Conservation (phyloP, 2,113 vertebrate species). For the Mellivora capensis region DNA sequence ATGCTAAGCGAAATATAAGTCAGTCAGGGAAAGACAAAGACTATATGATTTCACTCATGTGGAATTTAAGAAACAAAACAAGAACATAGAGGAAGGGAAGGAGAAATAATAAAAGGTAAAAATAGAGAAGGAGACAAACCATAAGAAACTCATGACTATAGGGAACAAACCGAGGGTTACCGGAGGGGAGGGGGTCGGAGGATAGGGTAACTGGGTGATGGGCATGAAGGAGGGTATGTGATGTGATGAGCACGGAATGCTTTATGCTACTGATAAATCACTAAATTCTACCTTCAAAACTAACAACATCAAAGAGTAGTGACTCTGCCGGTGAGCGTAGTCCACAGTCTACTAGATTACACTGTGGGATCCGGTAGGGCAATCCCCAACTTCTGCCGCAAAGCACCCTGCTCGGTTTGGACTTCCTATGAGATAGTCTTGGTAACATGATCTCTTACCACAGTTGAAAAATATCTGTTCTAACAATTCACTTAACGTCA, state of each 20-base stretch:
- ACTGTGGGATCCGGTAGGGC: neutral
- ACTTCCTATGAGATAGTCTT: neutral
- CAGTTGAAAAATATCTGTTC: neutral
- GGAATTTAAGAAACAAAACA: neutral
- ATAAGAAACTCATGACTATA: neutral
- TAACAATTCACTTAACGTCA: neutral
- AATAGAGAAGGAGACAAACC: neutral
- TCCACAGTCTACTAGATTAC: accelerated
- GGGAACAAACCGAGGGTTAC: neutral
- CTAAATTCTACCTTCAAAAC: neutral
- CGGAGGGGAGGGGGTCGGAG: neutral
- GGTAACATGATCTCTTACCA: neutral
- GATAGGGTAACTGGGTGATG: neutral
- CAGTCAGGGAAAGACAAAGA: neutral
- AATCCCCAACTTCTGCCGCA: accelerated
- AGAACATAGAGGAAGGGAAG: neutral
- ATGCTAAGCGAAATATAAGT: neutral
- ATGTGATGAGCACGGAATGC: neutral
- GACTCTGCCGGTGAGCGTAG: neutral
- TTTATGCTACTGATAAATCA: neutral
- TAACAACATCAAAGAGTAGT: neutral
- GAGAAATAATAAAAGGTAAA: neutral
- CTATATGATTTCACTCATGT: neutral
- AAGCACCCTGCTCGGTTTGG: neutral
- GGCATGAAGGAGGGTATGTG: neutral